A percentile compares a stretch with the other conserved stretches of the same genome.
Conservation (phyloP, 2,797 vertebrate species). For the Lutjanus argentimaculatus region DNA sequence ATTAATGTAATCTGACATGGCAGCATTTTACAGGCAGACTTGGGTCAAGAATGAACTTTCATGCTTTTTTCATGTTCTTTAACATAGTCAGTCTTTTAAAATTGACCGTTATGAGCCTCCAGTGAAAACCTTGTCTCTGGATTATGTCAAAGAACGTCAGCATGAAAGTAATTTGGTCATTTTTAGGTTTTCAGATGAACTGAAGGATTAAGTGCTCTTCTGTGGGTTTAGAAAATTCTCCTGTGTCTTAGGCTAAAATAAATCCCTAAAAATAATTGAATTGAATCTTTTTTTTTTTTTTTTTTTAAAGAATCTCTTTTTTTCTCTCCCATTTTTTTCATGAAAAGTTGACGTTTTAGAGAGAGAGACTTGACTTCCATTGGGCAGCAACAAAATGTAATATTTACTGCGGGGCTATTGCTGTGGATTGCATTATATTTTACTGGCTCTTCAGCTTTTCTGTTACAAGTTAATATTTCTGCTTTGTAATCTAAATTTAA, state of each 20-base stretch:
- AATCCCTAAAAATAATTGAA: background rate
- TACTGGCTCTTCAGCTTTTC: background rate
- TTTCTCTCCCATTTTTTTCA: background rate
- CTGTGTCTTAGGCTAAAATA: background rate
- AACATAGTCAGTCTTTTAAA: background rate
- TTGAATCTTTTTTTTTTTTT: too few species aligned
- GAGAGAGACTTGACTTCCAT: background rate
- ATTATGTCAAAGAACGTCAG: too few species aligned
- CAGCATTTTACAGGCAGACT: too few species aligned
- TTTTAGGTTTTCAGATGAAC: background rate
- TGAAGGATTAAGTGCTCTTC: background rate
- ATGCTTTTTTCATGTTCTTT: background rate
- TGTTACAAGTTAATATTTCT: background rate
- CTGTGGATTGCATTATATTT: conserved; percentile 1
- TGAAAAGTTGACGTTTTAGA: background rate
- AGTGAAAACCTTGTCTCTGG: background rate
- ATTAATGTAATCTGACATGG: too few species aligned
- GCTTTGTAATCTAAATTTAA: background rate
- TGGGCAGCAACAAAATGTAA: background rate
- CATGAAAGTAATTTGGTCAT: background rate
- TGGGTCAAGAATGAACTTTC: background rate
- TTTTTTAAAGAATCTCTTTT: background rate
- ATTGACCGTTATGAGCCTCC: background rate
- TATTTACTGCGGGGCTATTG: background rate
- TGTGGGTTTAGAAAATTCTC: background rate